phyloP scores from a whole-genome alignment of 2,888 invertebrate genomes.

The Cremastinae sp. region DNA sequence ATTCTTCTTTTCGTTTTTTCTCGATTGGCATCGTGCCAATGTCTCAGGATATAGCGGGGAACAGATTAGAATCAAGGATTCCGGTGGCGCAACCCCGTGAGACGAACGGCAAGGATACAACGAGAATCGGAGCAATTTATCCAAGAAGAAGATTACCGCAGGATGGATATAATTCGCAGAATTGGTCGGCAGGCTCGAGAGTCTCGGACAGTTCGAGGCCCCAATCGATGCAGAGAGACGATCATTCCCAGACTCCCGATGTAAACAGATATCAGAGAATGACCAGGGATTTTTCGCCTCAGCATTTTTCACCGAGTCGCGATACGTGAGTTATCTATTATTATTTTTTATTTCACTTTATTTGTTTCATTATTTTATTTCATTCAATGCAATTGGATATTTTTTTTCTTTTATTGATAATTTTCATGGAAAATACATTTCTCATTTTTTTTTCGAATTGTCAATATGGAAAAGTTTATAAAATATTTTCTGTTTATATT shows the following conservation, averaged over 20 bases:
- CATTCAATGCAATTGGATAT: constrained; percentile 1
- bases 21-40: constrained; percentile 49
- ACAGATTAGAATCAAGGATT: constrained; percentile 64
- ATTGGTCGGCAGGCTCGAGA: constrained; percentile 57
- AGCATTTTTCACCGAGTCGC: constrained; percentile 47
- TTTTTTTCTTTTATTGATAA: constrained; percentile 5
- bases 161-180: constrained; percentile 52
- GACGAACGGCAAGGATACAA: constrained; percentile 45
- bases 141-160: constrained; percentile 35
- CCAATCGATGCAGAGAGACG: constrained; percentile 43
- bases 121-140: constrained; percentile 47
- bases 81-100: constrained; percentile 62
- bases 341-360: background rate
- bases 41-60: constrained; percentile 54
- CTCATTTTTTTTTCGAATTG: background rate
- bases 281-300: constrained; percentile 35
- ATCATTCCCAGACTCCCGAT: constrained; percentile 32
- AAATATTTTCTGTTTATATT: no score
- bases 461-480: background rate
- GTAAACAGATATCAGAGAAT: constrained; percentile 26
- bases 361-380: background rate
- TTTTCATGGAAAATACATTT: background rate
- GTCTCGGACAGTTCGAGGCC: constrained; percentile 50
- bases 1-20: background rate
- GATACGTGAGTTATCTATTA: constrained; percentile 63